Evolutionary conservation across 2,888 invertebrate genomes (phyloP), one percentile per base, ranked within the genome.

Genomic region (Agrotis segetum): DNA sequence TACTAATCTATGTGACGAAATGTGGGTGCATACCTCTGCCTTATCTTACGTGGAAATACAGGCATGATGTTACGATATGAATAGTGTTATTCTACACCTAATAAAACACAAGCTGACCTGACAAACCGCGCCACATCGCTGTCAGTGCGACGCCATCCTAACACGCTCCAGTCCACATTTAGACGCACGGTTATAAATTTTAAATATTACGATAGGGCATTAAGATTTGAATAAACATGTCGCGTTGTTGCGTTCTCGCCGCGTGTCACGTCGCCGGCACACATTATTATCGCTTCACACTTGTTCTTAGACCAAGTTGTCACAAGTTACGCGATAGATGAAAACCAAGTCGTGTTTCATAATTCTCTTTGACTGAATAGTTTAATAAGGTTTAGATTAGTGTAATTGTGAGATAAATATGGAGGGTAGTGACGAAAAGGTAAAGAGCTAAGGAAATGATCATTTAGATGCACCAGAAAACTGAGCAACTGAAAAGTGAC

Each of bases 211-310:
- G 92, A 90, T 86, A 85, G 84, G 86, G 89, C 89, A 92, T 92
- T 93, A 91, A 92, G 91, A 93, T 94, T 92, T 94, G 92, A 94
- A 95, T 95, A 95, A 95, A 94, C 94, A 94, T 92, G 94, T 93
- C 92, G 88, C 77, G 83, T 89, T 92, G 94, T 93, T 92, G 88
- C 77, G 83, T 89, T 82, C 85, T 85, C 77, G 82, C 84, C 71
- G 89, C 88, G 87, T 82, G 77, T 91, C 92, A 91, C 89, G 88
- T 76, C 76, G 77, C 87, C 85, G 87, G 87, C 90, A 86, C 89
- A 88, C 87, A 87, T 87, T 88, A 90, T 87, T 88, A 89, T 88
- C 77, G 75, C 79, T 59, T 59, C 60, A 52, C 72, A 64, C 68
- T 56, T 34, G 34, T 56, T 34, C 56, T 56, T 56, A 14, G 34